phyloP scores from a whole-genome alignment of 2,888 invertebrate genomes.

The Ophion ventricosus region DNA sequence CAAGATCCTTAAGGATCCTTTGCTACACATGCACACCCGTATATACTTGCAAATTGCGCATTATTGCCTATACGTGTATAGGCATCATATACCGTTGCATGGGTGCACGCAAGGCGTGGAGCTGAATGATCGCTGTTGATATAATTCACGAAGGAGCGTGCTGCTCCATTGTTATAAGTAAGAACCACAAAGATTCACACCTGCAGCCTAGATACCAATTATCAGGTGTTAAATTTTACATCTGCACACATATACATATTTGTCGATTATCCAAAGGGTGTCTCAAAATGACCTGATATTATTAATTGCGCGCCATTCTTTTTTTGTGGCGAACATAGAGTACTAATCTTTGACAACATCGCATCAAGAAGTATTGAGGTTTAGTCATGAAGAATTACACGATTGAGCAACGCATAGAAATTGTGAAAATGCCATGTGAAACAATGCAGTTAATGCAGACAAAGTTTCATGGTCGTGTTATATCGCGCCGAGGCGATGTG shows the following conservation, averaged over 20 bases:
- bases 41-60: neutral
- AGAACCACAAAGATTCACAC: conserved; percentile 63
- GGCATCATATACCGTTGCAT: conserved; percentile 32
- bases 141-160: conserved; percentile 68
- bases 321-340: too few relatives aligned
- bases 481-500: too few relatives aligned
- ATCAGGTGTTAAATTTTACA: conserved; percentile 65
- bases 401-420: too few relatives aligned
- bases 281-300: too few relatives aligned
- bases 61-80: neutral
- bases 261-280: neutral
- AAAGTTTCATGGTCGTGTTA: too few relatives aligned
- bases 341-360: too few relatives aligned
- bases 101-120: conserved; percentile 44
- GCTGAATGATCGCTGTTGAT: conserved; percentile 68
- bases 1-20: conserved; percentile 57
- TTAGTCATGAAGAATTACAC: too few relatives aligned
- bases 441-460: too few relatives aligned
- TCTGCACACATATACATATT: neutral
- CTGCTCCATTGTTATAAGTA: conserved; percentile 50
- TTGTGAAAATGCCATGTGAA: too few relatives aligned
- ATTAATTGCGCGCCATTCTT: too few relatives aligned
- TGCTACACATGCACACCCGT: conserved; percentile 11
- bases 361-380: too few relatives aligned
- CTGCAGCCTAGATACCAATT: conserved; percentile 66